Evolutionary conservation across 2,797 vertebrate species (phyloP).

Genomic region (Anabas testudineus): DNA sequence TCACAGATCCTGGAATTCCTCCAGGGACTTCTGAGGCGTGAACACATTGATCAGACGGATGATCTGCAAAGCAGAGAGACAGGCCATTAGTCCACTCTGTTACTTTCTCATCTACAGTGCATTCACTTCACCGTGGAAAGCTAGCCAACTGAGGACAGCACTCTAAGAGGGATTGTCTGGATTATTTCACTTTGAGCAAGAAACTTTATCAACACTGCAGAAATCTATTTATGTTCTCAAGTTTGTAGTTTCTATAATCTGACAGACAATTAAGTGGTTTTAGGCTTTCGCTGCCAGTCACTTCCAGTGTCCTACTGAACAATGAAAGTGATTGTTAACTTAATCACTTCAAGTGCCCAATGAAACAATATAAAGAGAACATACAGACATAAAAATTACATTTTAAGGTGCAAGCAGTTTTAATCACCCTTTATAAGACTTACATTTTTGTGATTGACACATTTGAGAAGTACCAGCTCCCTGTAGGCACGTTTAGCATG

Average conservation of each 20-base stretch:
- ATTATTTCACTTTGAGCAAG: constrained; percentile 22
- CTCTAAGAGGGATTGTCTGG: constrained; percentile 13
- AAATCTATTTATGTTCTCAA: not conserved
- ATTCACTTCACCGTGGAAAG: constrained; percentile 45
- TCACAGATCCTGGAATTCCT: constrained; percentile 99
- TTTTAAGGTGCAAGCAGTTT: too few relatives aligned
- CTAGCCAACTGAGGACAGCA: constrained; percentile 22
- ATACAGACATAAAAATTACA: not conserved
- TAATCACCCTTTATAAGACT: too few relatives aligned
- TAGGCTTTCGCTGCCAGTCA: constrained; percentile 6
- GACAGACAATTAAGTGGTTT: constrained; percentile 4
- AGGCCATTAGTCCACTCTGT: constrained; percentile 67
- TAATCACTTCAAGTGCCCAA: not conserved
- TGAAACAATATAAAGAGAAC: not conserved
- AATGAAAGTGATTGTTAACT: not conserved
- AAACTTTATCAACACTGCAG: constrained; percentile 24
- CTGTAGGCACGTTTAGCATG: constrained; percentile 97
- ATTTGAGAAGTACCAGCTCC: constrained; percentile 97
- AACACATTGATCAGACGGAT: constrained; percentile 98
- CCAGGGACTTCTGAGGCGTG: constrained; percentile 97
- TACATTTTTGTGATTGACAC: constrained; percentile 99
- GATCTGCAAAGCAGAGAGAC: constrained; percentile 85
- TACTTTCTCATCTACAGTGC: constrained; percentile 42
- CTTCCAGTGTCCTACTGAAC: not conserved
- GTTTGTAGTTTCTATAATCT: not conserved